phyloP scores from a whole-genome alignment of 1,140 invertebrate genomes.

The Drosophila navojoa region DNA sequence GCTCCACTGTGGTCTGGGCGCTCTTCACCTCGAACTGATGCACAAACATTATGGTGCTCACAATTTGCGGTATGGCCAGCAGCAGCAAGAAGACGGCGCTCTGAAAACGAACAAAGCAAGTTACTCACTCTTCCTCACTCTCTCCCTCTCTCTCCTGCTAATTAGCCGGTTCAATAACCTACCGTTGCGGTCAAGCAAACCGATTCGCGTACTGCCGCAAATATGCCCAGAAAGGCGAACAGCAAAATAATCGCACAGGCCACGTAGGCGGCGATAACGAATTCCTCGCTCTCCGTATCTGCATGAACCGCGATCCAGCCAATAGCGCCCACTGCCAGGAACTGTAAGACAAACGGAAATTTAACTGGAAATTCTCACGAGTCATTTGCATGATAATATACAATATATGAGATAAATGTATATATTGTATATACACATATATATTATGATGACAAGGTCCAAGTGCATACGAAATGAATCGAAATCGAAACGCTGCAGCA shows the following conservation, averaged over 20 bases:
- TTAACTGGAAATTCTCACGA: slow-evolving; percentile 37
- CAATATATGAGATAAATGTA: background rate
- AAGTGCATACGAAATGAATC: background rate
- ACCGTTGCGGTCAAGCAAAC: slow-evolving; percentile 67
- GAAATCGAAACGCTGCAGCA: slow-evolving; percentile 13
- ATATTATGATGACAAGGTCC: slow-evolving; percentile 19
- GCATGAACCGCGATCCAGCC: slow-evolving; percentile 69
- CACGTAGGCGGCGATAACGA: slow-evolving; percentile 64
- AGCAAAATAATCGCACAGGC: slow-evolving; percentile 57
- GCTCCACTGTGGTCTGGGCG: slow-evolving; percentile 59
- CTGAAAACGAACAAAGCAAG: slow-evolving; percentile 23
- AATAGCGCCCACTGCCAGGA: slow-evolving; percentile 66
- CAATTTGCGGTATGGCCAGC: slow-evolving; percentile 67
- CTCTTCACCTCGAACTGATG: slow-evolving; percentile 52
- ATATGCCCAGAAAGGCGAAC: slow-evolving; percentile 67
- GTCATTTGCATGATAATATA: slow-evolving; percentile 58
- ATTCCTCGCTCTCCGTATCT: slow-evolving; percentile 59
- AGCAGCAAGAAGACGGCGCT: slow-evolving; percentile 71
- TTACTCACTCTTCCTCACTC: too few relatives aligned
- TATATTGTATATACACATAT: slow-evolving; percentile 5
- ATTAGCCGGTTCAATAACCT: slow-evolving; percentile 13
- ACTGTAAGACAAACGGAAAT: slow-evolving; percentile 45
- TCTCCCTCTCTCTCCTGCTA: too few relatives aligned
- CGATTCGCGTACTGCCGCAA: slow-evolving; percentile 70
- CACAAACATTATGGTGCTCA: slow-evolving; percentile 53